A percentile compares a stretch with the other conserved stretches of the same genome.
Conservation (phyloP, 2,113 vertebrate genomes). For the Erinaceus europaeus region DNA sequence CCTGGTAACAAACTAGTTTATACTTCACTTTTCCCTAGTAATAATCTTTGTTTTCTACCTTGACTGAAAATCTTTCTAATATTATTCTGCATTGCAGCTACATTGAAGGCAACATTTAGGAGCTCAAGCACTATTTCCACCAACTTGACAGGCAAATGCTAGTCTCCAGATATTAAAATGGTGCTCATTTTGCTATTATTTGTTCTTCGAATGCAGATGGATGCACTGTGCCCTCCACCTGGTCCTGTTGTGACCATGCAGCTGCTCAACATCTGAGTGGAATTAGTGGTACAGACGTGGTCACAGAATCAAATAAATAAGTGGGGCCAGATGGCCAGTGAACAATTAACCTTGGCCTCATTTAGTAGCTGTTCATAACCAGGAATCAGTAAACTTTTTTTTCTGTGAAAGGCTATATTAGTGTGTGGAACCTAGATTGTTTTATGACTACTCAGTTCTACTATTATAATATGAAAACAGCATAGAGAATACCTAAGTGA, state of each 20-base stretch:
- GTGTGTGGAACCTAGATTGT: background rate
- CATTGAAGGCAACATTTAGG: too few species aligned
- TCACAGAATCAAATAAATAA: background rate
- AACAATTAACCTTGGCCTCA: background rate
- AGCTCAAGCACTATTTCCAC: background rate
- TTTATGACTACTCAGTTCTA: background rate
- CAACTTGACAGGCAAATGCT: background rate
- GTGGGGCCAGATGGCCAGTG: background rate
- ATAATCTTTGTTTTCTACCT: background rate
- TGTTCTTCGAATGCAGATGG: background rate
- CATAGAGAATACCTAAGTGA: background rate
- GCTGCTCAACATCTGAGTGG: background rate
- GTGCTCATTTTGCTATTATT: background rate
- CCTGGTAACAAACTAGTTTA: background rate
- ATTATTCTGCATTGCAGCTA: background rate
- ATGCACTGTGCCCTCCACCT: background rate
- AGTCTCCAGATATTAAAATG: background rate
- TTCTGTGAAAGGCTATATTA: background rate
- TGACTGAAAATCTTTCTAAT: background rate
- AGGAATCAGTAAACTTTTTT: background rate
- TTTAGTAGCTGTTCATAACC: background rate
- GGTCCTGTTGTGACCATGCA: background rate
- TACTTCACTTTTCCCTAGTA: constrained; percentile 3
- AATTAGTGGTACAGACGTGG: background rate
- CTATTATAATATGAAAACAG: too few species aligned